These are phyloP conservation scores for Polydrusus pterygomalis DNA, from an alignment of 2,888 invertebrate genomes.

Conservation along the genomic window DNA sequence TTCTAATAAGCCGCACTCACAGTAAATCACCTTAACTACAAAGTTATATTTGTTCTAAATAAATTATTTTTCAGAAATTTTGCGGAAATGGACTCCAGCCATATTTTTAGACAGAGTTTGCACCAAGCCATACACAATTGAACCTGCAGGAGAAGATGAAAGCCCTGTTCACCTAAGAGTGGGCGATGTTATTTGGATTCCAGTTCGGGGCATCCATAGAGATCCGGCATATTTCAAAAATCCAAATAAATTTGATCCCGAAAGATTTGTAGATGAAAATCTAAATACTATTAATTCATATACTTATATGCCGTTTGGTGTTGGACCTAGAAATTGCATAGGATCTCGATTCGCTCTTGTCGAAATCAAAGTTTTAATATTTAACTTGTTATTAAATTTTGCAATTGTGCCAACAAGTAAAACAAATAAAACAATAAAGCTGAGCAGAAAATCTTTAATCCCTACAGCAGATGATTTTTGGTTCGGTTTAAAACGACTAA, in stretches of 20 bases:
- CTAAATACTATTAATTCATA: conserved; percentile 72
- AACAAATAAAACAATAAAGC: neutral
- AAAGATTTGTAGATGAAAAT: conserved; percentile 73
- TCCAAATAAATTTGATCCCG: conserved; percentile 66
- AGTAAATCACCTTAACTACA: too few relatives aligned
- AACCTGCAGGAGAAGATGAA: conserved; percentile 53
- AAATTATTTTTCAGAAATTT: neutral
- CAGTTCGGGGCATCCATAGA: conserved; percentile 62
- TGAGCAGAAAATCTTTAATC: neutral
- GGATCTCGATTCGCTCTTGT: conserved; percentile 69
- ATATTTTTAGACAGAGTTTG: conserved; percentile 1
- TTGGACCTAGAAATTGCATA: conserved; percentile 78
- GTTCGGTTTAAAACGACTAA: conserved; percentile 3
- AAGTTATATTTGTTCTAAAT: too few relatives aligned
- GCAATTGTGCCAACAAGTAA: neutral
- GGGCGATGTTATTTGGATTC: conserved; percentile 66
- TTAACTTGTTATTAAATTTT: neutral
- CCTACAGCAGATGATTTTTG: neutral
- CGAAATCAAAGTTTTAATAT: conserved; percentile 59
- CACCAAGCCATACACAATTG: conserved; percentile 70
- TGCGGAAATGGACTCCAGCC: neutral
- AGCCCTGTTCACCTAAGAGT: conserved; percentile 34
- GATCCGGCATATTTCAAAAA: conserved; percentile 63
- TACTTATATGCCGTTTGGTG: conserved; percentile 65
- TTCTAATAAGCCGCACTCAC: too few relatives aligned